These are phyloP conservation scores for Allobates femoralis DNA, from an alignment of 2,797 vertebrate genomes.

Conservation along the genomic window DNA sequence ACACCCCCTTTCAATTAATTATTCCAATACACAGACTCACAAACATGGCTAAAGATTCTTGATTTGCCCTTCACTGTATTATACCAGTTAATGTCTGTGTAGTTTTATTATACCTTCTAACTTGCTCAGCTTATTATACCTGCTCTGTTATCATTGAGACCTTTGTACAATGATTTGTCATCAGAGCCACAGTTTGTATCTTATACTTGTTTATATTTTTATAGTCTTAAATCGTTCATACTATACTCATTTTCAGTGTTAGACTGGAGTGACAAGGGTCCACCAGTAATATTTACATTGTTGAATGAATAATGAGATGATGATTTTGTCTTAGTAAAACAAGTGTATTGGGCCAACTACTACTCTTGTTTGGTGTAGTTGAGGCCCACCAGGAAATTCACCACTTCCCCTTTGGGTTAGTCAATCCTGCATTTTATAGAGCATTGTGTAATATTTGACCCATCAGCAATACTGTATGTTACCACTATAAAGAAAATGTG, in stretches of 20 bases:
- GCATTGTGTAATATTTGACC: not conserved
- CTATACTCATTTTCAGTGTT: too few species aligned
- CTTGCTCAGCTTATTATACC: not conserved
- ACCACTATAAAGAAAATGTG: not conserved
- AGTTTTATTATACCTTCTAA: not conserved
- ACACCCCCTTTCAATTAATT: too few species aligned
- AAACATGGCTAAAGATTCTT: not conserved
- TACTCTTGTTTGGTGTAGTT: too few species aligned
- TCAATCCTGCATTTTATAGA: not conserved
- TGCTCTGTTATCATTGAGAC: not conserved
- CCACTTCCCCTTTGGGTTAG: too few species aligned
- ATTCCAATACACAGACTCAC: too few species aligned
- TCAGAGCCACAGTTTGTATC: not conserved
- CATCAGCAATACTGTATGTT: not conserved
- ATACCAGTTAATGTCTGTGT: not conserved
- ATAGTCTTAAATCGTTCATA: not conserved
- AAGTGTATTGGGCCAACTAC: too few species aligned
- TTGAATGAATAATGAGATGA: too few species aligned
- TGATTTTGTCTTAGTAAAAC: too few species aligned
- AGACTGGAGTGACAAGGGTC: too few species aligned
- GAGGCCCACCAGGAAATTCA: too few species aligned
- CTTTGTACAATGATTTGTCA: not conserved
- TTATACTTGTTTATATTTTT: slow-evolving; percentile 6
- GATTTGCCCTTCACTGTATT: not conserved
- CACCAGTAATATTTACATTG: too few species aligned